Conservation (phyloP, 2,888 invertebrate species). For the Cephus rjabovi region DNA sequence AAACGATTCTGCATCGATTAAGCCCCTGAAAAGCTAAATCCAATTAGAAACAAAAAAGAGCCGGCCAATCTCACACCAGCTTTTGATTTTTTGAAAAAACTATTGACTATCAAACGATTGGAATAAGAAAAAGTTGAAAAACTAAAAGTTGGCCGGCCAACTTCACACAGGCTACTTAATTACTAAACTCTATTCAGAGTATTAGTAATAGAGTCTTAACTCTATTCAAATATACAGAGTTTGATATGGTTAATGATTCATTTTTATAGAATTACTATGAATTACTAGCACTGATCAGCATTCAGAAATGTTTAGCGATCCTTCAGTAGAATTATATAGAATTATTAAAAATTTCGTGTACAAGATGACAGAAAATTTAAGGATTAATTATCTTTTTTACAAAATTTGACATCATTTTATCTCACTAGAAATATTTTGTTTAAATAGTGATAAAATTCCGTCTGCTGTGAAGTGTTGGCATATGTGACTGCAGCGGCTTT, state of each 20-base stretch:
- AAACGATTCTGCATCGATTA: too few species aligned
- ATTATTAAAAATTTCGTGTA: background rate
- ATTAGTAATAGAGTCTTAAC: too few species aligned
- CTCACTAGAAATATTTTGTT: background rate
- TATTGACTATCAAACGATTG: too few species aligned
- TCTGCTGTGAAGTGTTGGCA: background rate
- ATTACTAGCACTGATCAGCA: background rate
- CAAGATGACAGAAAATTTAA: background rate
- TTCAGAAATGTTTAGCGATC: background rate
- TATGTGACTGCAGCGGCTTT: background rate
- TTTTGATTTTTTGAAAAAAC: too few species aligned
- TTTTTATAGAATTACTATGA: background rate
- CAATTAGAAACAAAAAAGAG: too few species aligned
- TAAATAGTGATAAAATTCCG: background rate
- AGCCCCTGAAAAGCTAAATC: too few species aligned
- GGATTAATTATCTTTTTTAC: background rate
- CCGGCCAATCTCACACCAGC: too few species aligned
- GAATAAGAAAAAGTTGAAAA: too few species aligned
- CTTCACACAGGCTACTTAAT: background rate
- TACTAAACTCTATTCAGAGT: too few species aligned
- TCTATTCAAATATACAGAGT: background rate
- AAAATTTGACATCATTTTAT: background rate
- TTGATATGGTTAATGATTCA: background rate
- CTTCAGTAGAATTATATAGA: background rate
- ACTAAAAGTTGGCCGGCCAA: too few species aligned